Evolutionary conservation across 1,140 invertebrate genomes (phyloP), one percentile per base, ranked within the genome.

Genomic region (Heterodera carotae): DNA sequence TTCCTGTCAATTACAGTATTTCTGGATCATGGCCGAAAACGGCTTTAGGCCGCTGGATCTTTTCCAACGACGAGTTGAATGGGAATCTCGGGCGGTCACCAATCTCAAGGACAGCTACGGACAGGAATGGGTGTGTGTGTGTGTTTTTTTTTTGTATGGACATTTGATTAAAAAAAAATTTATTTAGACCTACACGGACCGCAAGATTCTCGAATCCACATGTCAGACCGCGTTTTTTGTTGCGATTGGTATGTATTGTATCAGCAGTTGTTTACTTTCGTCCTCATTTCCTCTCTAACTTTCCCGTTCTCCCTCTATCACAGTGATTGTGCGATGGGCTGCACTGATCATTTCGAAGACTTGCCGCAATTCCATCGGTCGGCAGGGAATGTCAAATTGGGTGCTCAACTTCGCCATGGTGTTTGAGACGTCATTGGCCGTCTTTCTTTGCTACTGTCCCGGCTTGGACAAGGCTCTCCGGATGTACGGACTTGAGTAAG

Each of bases 401-500:
- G 94, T 94, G 74, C 90, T 97, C 82, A 97, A 97, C 90, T 96
- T 97, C 88, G 94, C 94, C 86, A 90, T 97, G 70, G 89, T 96
- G 75, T 97, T 97, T 88, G 94, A 97, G 90, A 97, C 95, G 76
- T 92, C 92, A 53, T 90, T 97, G 80, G 94, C 95, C 85, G 93
- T 93, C 80, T 95, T 96, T 92, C 91, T 97, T 75, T 96, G 94
- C 80, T 97, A 97, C 90, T 94, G 93, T 81, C 95, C 95, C 77
- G 94, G 95, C 84, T 95, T 96, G 93, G 94, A 96, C 90, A 94
- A 95, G 89, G 94, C 94, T 89, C 91, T 97, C 82, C 91, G 94
- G 88, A 95, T 96, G 94, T 96, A 94, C 90, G 94, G 94, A 85
- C 92, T 96, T 87, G 94, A 95, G 94, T 96, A 22, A n/a, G n/a